Evolutionary conservation across 2,113 vertebrate species (phyloP).

Genomic region (Egretta garzetta): DNA sequence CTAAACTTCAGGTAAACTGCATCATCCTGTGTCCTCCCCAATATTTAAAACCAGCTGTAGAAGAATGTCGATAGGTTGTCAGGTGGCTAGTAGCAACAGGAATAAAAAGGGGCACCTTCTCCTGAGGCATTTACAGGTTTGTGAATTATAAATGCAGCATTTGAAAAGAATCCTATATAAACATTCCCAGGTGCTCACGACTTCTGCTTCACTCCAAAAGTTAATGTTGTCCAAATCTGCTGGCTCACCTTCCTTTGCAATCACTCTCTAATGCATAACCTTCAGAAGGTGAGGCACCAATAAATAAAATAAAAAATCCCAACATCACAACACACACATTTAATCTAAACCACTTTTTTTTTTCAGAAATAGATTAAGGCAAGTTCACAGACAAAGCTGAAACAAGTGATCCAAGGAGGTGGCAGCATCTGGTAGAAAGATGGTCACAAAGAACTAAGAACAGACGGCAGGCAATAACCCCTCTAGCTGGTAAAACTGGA

Average conservation of each 20-base stretch:
- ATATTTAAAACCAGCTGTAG: not conserved
- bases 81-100: not conserved
- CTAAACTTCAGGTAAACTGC: not conserved
- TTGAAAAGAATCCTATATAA: not conserved
- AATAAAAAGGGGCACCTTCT: not conserved
- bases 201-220: not conserved
- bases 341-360: not conserved
- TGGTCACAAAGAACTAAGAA: not conserved
- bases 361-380: not conserved
- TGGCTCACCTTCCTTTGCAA: not conserved
- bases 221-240: not conserved
- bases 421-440: not conserved
- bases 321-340: not conserved
- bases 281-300: not conserved
- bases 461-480: not conserved
- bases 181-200: not conserved
- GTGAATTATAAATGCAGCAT: not conserved
- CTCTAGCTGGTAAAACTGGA: not conserved
- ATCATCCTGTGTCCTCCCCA: not conserved
- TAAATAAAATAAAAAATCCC: not conserved
- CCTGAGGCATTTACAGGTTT: not conserved
- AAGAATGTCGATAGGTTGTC: not conserved
- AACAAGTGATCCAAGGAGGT: not conserved
- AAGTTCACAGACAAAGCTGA: not conserved
- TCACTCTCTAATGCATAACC: not conserved